Evolutionary conservation across 64 coral and sea anemone species (phyloP), one percentile per base, ranked within the genome.

Genomic region (Pocillopora verrucosa): DNA sequence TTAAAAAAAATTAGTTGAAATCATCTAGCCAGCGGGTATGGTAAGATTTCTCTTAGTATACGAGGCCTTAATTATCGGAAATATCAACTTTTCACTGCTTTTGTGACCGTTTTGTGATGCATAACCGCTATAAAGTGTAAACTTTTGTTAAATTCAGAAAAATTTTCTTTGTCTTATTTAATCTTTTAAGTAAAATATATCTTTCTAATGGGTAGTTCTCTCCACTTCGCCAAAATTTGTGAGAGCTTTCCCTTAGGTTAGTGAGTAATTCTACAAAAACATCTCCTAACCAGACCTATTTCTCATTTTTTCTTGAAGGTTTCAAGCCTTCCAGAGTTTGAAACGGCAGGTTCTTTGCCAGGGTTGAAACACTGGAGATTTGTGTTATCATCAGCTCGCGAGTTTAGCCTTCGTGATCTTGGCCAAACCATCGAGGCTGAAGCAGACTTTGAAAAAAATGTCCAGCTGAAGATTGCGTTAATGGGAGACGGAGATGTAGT

Each of bases 351-450:
- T 63, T 72, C 91, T 88, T 90, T 82, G 12, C 87, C 86, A 58
- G 95, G 95, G 1, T 65, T 96, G 60, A 69, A 59, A 74, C 91
- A 97, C 60, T 93, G 87, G 94, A 65, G 87, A 89, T 90, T 84
- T 20, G 76, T 95, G 26, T 75, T 92, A 73, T 93, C 80, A 2
- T 63, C 86, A 73, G 87, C 83, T 58, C 78, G 72, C 9, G 95
- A 93, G 37, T 63, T 67, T 56, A 87, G 82, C 17, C 45, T 76
- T 61, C 82, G 67, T 9, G 63, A 79, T 11, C 83, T 78, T 58
- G 90, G 77, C 25, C 92, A 90, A 60, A 60, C 82, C 61, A 30
- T 77, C 63, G 83, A 72, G 20, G 97, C 86, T 88, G 83, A 65
- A 22, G 25, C 62, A 30, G 65, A 81, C 59, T 68, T 95, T 4